phyloP scores from a whole-genome alignment of 1,140 invertebrate genomes.

The Aphelinus certus region DNA sequence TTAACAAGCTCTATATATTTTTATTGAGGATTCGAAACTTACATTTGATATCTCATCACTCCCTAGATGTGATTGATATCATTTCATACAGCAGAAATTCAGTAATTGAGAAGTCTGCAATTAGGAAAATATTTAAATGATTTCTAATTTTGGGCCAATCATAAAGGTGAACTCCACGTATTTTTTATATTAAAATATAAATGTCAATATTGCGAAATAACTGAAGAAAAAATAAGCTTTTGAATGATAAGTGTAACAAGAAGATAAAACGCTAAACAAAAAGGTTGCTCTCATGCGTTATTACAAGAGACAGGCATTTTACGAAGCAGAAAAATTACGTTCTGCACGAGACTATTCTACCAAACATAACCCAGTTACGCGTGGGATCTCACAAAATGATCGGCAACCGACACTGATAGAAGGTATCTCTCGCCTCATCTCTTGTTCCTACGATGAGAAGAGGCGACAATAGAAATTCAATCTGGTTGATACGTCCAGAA shows the following conservation, averaged over 20 bases:
- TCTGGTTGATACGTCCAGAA: conserved; percentile 55
- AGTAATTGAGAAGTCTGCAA: too few relatives aligned
- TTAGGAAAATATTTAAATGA: too few relatives aligned
- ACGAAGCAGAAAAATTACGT: conserved; percentile 12
- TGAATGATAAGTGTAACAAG: not conserved
- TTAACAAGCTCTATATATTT: too few relatives aligned
- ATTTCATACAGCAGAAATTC: too few relatives aligned
- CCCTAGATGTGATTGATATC: too few relatives aligned
- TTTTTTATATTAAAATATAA: not conserved
- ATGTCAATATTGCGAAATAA: conserved; percentile 19
- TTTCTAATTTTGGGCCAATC: too few relatives aligned
- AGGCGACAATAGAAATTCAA: conserved; percentile 58
- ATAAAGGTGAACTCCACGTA: too few relatives aligned
- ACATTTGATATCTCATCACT: too few relatives aligned
- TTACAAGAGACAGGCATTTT: conserved; percentile 22
- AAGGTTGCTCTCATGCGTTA: not conserved
- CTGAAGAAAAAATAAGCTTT: conserved; percentile 28
- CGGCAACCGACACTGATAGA: conserved; percentile 14
- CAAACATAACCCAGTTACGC: conserved; percentile 54
- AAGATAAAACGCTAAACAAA: conserved; percentile 28
- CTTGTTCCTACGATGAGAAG: not conserved
- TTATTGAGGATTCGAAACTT: too few relatives aligned
- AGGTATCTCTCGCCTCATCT: conserved; percentile 2
- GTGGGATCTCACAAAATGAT: conserved; percentile 53
- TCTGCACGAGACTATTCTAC: conserved; percentile 41